Evolutionary conservation across 1,140 invertebrate genomes (phyloP), one percentile per base, ranked within the genome.

Genomic region (Branchinecta lynchi): DNA sequence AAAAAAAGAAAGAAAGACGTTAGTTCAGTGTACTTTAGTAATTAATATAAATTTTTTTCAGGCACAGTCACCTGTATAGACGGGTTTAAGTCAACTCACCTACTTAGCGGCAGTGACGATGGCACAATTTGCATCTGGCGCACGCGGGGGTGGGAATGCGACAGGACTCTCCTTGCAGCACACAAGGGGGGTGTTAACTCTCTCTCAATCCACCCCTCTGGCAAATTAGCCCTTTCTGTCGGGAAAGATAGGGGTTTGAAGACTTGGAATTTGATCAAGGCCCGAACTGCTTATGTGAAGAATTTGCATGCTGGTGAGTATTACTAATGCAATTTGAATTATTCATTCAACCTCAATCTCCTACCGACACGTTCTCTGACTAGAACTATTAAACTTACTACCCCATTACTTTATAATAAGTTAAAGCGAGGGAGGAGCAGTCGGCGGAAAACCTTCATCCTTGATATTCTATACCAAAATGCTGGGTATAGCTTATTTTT

Each of bases 251-350:
- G 85, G 70, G 87, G 87, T 5, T 78, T 97, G 20, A 81, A 87
- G 74, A 95, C 92, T 2, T 98, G 94, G 94, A 95, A 98, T 81
- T 80, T 97, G 70, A 81, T 97, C 0, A 95, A 93, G 80, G 93
- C 93, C 0, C 82, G 90, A 73, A 84, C 84, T 75, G 91, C 92
- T 5, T 97, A 90, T 77, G 86, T 88, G 1, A 92, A 87, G 3
- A 95, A 96, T 78, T 78, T 96, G 6, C 81, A 83, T 72, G 73
- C 75, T 76, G 77, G 79, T 78, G 72, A 76, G 68, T 65, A 43
- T 7, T 65, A 12, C 21, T n/a, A 32, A 32, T 32, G 32, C 32
- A 32, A 32, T 32, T 32, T 5, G 1, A 32, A 3, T 32, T 32
- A 32, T 32, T 32, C 32, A 5, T n/a, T 5, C 32, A 32, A 32